Conservation (phyloP, 2,888 invertebrate genomes). For the Hydriomena furcata region DNA sequence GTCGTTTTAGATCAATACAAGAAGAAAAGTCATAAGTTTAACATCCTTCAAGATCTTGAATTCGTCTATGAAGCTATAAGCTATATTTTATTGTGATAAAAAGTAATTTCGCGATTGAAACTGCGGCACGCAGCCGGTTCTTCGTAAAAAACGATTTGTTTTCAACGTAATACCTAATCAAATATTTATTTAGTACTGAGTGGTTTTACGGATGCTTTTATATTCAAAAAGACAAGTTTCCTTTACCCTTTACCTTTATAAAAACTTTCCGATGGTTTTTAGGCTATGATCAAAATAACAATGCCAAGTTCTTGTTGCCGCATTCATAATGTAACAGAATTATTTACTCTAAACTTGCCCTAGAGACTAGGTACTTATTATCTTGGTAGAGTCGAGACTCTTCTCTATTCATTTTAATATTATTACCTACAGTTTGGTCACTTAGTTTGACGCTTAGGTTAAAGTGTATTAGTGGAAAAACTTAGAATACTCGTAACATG, state of each 20-base stretch:
- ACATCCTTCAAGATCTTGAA: too few relatives aligned
- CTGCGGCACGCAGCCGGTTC: too few relatives aligned
- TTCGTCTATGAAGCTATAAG: too few relatives aligned
- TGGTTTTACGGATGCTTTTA: background rate
- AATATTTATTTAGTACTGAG: conserved; percentile 4
- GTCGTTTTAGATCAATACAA: too few relatives aligned
- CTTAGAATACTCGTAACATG: too few relatives aligned
- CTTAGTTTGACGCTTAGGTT: too few relatives aligned
- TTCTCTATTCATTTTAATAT: conserved; percentile 8
- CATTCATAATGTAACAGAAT: conserved; percentile 23
- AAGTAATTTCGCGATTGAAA: too few relatives aligned
- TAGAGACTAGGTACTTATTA: conserved; percentile 2
- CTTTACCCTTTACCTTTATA: too few relatives aligned
- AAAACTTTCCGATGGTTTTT: conserved; percentile 8
- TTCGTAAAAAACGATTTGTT: background rate
- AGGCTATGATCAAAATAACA: conserved; percentile 5
- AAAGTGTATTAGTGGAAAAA: too few relatives aligned
- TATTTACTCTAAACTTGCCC: conserved; percentile 15
- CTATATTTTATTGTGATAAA: too few relatives aligned
- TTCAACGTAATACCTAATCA: background rate
- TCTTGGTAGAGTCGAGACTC: conserved; percentile 5
- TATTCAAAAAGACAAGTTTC: background rate
- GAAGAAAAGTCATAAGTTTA: too few relatives aligned
- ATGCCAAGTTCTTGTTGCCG: conserved; percentile 1
- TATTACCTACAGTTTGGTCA: too few relatives aligned